Base-by-base conservation (phyloP, 2,113 vertebrate genomes). In the Monopterus albus region DNA sequence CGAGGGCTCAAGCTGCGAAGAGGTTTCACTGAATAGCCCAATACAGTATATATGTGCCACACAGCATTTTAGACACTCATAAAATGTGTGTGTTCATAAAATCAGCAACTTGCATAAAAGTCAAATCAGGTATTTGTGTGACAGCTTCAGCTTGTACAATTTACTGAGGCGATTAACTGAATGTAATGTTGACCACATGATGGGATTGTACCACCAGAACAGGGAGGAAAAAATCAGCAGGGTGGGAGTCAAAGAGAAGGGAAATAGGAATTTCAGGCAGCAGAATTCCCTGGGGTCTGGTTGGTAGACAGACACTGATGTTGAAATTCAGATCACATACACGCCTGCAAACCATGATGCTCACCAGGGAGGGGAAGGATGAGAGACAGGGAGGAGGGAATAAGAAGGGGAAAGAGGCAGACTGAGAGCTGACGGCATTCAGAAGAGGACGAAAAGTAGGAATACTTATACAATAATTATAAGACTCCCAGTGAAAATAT, bases 321-420 rank as follows among this genome's bases (percentile, higher is more conserved):
- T 90, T 91, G 59, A 90, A 89, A 92, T 90, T 89, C 84, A 82
- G 78, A 85, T 89, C 85, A 90, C 87, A 90, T 51, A 70, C 75
- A 52, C 8, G 70, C 50, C 77, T 83, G 72, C 56, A 72, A 83
- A 83, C 68, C 64, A 62, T 55, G 78, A 39, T 64, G 60, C 71
- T 79, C 65, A 63, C 67, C 28, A 55, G 40, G 56, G 69, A 61
- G 26, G 70, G 56, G 46, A 46, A 36, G 25, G 58, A 58, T 11
- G 74, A 38, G 78, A 81, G 64, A 36, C n/a, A 18, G 55, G 26
- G 47, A 52, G 43, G 33, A 18, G 52, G 49, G 39, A 25, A 20
- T 38, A 26, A 75, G 25, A 65, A 43, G 40, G 29, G 47, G 35
- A 51, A 49, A 57, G 57, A 57, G 26, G 68, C 45, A 70, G 56